phyloP scores from a whole-genome alignment of 2,113 vertebrate species.

The Cinclus cinclus region DNA sequence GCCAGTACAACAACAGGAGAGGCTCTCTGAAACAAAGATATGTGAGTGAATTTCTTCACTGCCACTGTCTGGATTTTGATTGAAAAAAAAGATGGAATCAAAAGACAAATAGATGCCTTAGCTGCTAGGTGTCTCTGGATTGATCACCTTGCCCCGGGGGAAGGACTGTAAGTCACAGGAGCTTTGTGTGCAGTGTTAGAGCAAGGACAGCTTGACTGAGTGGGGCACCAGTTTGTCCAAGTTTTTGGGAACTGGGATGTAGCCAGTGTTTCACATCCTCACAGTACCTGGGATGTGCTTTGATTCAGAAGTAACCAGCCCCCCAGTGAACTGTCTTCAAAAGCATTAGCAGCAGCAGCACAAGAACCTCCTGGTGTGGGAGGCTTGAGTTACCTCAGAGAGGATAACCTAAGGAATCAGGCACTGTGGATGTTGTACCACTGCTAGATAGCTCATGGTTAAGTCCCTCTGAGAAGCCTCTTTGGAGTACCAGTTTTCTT shows the following conservation, averaged over 20 bases:
- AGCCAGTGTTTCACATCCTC: background rate
- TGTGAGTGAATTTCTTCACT: background rate
- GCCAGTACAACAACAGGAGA: background rate
- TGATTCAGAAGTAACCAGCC: background rate
- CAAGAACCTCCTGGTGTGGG: background rate
- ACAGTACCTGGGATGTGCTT: background rate
- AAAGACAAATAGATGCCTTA: background rate
- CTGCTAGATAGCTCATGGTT: background rate
- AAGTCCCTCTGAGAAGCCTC: background rate
- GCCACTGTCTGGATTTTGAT: background rate
- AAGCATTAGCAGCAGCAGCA: background rate
- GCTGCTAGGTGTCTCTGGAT: background rate
- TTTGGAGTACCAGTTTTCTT: background rate
- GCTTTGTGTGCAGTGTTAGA: background rate
- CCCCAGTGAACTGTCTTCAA: background rate
- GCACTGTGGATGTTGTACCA: background rate
- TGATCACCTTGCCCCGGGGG: background rate
- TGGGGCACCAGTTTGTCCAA: background rate
- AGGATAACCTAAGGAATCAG: background rate
- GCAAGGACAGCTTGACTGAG: background rate
- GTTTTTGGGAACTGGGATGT: background rate
- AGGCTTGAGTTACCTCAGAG: background rate
- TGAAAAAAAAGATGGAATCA: background rate
- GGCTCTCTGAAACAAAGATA: background rate
- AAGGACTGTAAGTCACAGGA: background rate